Conservation (phyloP, 2,797 vertebrate genomes). For the Discoglossus pictus region DNA sequence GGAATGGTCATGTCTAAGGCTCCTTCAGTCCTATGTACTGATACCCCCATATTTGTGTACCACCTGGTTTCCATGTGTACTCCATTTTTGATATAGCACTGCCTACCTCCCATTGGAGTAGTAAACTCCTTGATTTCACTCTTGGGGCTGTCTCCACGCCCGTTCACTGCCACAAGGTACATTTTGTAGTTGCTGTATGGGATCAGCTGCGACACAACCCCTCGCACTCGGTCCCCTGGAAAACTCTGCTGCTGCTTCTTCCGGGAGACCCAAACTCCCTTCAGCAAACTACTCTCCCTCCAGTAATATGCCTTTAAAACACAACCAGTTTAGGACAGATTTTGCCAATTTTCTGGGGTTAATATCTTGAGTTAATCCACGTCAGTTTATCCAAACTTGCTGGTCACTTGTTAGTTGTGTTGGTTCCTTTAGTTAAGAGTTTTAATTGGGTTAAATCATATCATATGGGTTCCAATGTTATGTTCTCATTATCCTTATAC, state of each 20-base stretch:
- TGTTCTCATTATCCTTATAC: too few species aligned
- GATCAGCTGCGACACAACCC: slow-evolving; percentile 81
- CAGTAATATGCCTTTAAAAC: slow-evolving; percentile 89
- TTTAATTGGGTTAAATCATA: too few species aligned
- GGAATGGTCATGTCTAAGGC: too few species aligned
- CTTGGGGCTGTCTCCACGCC: slow-evolving; percentile 80
- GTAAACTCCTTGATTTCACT: slow-evolving; percentile 86
- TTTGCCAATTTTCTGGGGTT: neutral
- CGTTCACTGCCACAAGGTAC: slow-evolving; percentile 93
- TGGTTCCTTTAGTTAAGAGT: neutral
- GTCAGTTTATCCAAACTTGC: neutral
- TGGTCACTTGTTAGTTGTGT: slow-evolving; percentile 5
- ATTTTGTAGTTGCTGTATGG: slow-evolving; percentile 93
- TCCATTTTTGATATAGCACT: fast-evolving
- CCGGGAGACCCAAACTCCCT: slow-evolving; percentile 81
- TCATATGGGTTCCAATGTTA: too few species aligned
- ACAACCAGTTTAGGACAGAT: slow-evolving; percentile 41
- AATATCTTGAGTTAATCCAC: slow-evolving; percentile 5
- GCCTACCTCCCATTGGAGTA: slow-evolving; percentile 92
- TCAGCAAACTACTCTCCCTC: slow-evolving; percentile 89
- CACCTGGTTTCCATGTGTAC: neutral
- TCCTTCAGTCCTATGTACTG: too few species aligned
- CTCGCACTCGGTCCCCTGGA: slow-evolving; percentile 74
- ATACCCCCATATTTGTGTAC: too few species aligned
- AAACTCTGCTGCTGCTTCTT: slow-evolving; percentile 87